Evolutionary conservation across 2,113 vertebrate species (phyloP).

Genomic region (Cinclus cinclus): DNA sequence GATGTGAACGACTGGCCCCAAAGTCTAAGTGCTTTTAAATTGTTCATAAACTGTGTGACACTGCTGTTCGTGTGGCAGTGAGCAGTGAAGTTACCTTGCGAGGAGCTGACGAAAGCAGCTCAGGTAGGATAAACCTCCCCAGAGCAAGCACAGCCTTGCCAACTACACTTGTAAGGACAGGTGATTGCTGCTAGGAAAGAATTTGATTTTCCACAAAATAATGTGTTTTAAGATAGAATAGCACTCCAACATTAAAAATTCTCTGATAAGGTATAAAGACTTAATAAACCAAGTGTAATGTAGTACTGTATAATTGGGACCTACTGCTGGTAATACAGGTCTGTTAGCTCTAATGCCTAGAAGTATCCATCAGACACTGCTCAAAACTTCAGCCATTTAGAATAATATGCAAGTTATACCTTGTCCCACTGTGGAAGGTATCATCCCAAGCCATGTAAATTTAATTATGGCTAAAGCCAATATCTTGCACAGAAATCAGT

Average conservation of each 20-base stretch:
- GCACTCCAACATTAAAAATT: background rate
- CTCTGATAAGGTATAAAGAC: background rate
- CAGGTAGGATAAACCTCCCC: background rate
- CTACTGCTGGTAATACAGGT: background rate
- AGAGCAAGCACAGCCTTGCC: background rate
- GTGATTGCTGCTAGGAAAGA: background rate
- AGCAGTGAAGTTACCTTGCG: background rate
- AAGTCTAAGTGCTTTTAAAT: slow-evolving; percentile 32
- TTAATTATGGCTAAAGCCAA: background rate
- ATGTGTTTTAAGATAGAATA: background rate
- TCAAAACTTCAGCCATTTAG: background rate
- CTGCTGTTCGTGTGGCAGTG: background rate
- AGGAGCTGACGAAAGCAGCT: background rate
- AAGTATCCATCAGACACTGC: background rate
- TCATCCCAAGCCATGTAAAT: background rate
- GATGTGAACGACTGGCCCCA: background rate
- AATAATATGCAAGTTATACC: background rate
- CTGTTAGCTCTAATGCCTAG: background rate
- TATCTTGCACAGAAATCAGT: background rate
- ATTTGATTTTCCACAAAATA: background rate
- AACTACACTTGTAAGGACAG: background rate
- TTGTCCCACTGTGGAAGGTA: background rate
- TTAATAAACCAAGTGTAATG: background rate
- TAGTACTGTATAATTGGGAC: background rate
- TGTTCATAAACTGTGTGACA: slow-evolving; percentile 2